Conservation (phyloP, 2,113 vertebrate species). For the Menidia beryllina region DNA sequence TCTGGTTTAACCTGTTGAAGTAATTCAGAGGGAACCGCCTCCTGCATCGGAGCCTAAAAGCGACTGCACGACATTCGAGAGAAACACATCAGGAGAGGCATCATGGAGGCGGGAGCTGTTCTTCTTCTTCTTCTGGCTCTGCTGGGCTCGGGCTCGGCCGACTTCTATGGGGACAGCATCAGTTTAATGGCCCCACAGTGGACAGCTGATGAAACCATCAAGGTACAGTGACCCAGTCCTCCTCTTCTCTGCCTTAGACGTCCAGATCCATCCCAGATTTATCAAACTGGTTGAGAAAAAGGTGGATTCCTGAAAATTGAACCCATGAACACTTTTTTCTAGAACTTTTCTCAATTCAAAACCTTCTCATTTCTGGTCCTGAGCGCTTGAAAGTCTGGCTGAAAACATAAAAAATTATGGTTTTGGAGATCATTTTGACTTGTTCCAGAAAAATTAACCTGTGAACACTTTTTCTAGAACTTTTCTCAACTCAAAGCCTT, state of each 20-base stretch:
- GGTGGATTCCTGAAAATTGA: too few relatives aligned
- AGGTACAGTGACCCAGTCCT: slow-evolving; percentile 38
- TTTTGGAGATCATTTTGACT: too few relatives aligned
- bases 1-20: slow-evolving; percentile 54
- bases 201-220: slow-evolving; percentile 36
- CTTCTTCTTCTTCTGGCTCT: slow-evolving; percentile 20
- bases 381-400: too few relatives aligned
- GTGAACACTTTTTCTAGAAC: too few relatives aligned
- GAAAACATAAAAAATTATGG: too few relatives aligned
- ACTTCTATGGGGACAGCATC: slow-evolving; percentile 65
- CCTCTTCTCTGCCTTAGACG: neutral
- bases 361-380: too few relatives aligned
- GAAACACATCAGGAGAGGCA: neutral
- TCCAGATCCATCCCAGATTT: neutral
- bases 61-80: neutral
- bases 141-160: neutral
- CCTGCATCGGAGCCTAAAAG: slow-evolving; percentile 1
- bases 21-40: slow-evolving; percentile 12
- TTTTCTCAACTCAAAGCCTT: too few relatives aligned
- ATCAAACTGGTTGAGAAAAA: too few relatives aligned
- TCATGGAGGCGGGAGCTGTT: slow-evolving; percentile 50
- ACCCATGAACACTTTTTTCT: too few relatives aligned
- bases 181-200: slow-evolving; percentile 23
- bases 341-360: too few relatives aligned
- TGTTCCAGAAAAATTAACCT: too few relatives aligned